Evolutionary conservation across 2,797 vertebrate species (phyloP).

Genomic region (Myotis daubentonii): DNA sequence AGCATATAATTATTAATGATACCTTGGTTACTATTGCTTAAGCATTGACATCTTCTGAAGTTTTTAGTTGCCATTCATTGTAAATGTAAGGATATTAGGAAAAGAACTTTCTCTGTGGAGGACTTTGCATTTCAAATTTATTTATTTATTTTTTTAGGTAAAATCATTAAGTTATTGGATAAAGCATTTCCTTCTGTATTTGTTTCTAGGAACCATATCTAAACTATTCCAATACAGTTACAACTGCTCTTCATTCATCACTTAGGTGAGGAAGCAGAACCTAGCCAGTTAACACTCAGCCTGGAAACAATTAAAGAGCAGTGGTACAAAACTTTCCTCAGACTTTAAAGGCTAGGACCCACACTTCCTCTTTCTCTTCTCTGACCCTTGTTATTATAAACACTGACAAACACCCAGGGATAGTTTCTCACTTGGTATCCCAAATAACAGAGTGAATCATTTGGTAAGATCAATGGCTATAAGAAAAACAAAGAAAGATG

Average conservation of each 20-base stretch:
- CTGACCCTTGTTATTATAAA: background rate
- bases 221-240: background rate
- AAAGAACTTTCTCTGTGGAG: background rate
- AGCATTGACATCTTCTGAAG: background rate
- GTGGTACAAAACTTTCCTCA: background rate
- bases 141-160: background rate
- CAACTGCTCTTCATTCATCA: background rate
- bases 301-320: background rate
- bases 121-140: background rate
- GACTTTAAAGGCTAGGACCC: background rate
- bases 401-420: background rate
- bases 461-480: background rate
- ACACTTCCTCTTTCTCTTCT: background rate
- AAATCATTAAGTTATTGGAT: background rate
- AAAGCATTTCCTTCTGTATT: constrained; percentile 19
- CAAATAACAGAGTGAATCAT: background rate
- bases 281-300: background rate
- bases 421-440: background rate
- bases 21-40: background rate
- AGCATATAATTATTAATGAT: constrained; percentile 59
- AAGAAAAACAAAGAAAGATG: background rate
- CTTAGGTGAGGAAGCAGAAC: background rate
- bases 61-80: background rate
- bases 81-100: background rate
- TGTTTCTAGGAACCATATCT: background rate